Evolutionary conservation across 30 jellyfish, hydroid and myxozoan species (phyloP), one percentile per base, ranked within the genome.

Genomic region (Hydra vulgaris): DNA sequence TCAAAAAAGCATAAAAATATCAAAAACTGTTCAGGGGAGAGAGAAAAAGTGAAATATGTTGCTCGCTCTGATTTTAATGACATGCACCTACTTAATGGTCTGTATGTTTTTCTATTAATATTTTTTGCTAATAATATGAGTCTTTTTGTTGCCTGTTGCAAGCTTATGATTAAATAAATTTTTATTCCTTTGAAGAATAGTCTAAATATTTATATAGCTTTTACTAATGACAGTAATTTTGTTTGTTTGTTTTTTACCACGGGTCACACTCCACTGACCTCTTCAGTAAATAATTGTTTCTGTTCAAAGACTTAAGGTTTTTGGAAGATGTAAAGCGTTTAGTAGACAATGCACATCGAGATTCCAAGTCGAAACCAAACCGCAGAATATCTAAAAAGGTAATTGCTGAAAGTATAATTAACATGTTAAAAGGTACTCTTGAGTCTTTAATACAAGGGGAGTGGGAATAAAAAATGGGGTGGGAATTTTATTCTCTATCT

Each of bases 321-420:
- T 61, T 78, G 7, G 85, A 78, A 78, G 85, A 78, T 12, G 85
- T 40, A 3, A 54, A 61, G 0, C 78, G 85, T 8, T 21, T 78
- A 17, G 54, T 17, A 23, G 85, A 78, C 23, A 78, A 78, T 78
- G 85, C 85, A 53, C 66, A 78, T 27, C 18, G 85, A 53, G 85
- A 78, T 78, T 53, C 40, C 81, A 78, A 61, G 23, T 76, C 69
- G 52, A 53, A 61, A 18, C 54, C 85, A 1, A 53, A 7, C 23
- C 18, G 23, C 16, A 55, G 69, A 27, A 53, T 40, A 0, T 25
- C 52, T 8, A 74, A 74, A 21, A 27, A 74, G 66, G 82, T 74
- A 24, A 16, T 61, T 40, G 5, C 12, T 12, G 5, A 12, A 3
- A 40, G 12, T 12, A 3, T 40, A n/a, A n/a, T n/a, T n/a, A n/a